phyloP scores from a whole-genome alignment of 2,113 vertebrate genomes.

The Oncorhynchus kisutch region DNA sequence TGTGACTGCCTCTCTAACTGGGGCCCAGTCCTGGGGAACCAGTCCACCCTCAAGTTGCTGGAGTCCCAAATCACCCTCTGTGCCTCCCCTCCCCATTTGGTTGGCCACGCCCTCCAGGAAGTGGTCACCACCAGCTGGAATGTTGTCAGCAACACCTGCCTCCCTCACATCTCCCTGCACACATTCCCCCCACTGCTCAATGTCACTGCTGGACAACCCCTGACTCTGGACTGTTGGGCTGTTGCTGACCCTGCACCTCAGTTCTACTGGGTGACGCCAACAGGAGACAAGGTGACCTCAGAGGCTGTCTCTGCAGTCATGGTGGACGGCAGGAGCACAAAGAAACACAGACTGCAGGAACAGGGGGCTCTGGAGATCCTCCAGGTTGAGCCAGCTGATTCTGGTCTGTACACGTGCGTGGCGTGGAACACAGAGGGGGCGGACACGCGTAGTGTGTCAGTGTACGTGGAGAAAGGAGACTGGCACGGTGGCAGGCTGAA shows the following conservation, averaged over 20 bases:
- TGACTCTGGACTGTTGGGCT: slow-evolving; percentile 75
- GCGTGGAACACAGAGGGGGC: slow-evolving; percentile 79
- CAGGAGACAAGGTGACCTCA: slow-evolving; percentile 76
- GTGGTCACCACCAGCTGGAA: slow-evolving; percentile 64
- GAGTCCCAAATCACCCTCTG: slow-evolving; percentile 76
- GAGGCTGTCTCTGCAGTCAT: slow-evolving; percentile 57
- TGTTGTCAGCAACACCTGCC: slow-evolving; percentile 63
- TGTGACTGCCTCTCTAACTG: slow-evolving; percentile 79
- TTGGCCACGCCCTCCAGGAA: slow-evolving; percentile 72
- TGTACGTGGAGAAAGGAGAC: slow-evolving; percentile 64
- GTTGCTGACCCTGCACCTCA: slow-evolving; percentile 77
- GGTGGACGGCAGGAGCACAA: slow-evolving; percentile 53
- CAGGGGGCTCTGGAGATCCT: slow-evolving; percentile 75
- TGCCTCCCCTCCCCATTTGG: slow-evolving; percentile 65
- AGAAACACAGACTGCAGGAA: slow-evolving; percentile 65
- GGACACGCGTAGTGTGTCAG: slow-evolving; percentile 71
- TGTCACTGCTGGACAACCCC: slow-evolving; percentile 64
- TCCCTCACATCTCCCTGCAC: slow-evolving; percentile 72
- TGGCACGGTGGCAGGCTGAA: slow-evolving; percentile 13
- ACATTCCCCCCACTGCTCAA: slow-evolving; percentile 67
- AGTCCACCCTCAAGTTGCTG: slow-evolving; percentile 68
- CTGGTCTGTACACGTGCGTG: slow-evolving; percentile 81
- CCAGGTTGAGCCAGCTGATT: slow-evolving; percentile 65
- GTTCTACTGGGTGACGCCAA: slow-evolving; percentile 80
- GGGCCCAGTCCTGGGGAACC: slow-evolving; percentile 69